Conservation (phyloP, 2,888 invertebrate species). For the Amorpha juglandis region DNA sequence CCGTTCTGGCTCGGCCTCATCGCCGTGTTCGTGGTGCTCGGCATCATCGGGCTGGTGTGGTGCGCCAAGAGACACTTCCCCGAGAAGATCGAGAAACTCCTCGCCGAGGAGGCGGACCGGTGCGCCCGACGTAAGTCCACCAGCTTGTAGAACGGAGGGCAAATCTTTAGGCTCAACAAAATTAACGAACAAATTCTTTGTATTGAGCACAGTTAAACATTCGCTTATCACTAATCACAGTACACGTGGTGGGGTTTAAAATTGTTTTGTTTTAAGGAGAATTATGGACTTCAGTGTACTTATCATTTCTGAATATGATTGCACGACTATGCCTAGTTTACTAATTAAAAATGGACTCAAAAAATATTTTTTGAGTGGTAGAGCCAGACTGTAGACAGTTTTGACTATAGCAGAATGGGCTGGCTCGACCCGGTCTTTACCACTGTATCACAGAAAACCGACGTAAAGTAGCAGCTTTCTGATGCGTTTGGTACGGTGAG, state of each 20-base stretch:
- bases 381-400: too few relatives aligned
- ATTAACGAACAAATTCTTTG: slow-evolving; percentile 39
- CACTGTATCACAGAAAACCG: too few relatives aligned
- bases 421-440: too few relatives aligned
- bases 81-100: slow-evolving; percentile 92
- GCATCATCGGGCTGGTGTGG: slow-evolving; percentile 91
- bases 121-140: slow-evolving; percentile 86
- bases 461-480: too few relatives aligned
- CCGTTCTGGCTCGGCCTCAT: slow-evolving; percentile 95
- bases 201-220: slow-evolving; percentile 44
- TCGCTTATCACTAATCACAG: slow-evolving; percentile 44
- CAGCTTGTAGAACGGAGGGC: slow-evolving; percentile 49
- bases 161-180: slow-evolving; percentile 62
- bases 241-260: slow-evolving; percentile 26
- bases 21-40: slow-evolving; percentile 91
- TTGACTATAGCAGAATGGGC: too few relatives aligned
- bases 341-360: too few relatives aligned
- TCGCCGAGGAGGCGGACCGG: slow-evolving; percentile 91
- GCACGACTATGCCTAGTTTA: background rate
- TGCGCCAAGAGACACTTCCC: slow-evolving; percentile 94
- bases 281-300: too few relatives aligned
- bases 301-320: background rate
- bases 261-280: background rate
- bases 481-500: too few relatives aligned
- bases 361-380: too few relatives aligned